Evolutionary conservation across 1,140 invertebrate genomes (phyloP).

Genomic region (Cherax quadricarinatus): DNA sequence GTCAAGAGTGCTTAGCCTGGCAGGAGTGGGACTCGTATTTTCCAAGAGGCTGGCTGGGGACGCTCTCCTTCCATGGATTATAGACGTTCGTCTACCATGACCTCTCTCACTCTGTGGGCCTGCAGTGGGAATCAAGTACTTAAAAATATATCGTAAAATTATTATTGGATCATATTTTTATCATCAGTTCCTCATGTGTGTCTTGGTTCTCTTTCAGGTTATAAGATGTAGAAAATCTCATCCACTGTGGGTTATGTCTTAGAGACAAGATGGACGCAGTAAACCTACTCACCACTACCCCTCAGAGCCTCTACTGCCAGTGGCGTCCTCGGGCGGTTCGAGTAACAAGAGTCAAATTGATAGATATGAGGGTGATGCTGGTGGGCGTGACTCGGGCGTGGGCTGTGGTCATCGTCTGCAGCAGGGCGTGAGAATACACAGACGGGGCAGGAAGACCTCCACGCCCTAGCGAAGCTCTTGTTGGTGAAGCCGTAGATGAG

Average conservation of each 20-base stretch:
- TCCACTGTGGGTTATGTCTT: too few species aligned
- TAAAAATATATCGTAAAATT: too few species aligned
- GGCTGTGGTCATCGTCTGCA: too few species aligned
- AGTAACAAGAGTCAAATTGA: not conserved
- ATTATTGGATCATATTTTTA: too few species aligned
- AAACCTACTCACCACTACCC: not conserved
- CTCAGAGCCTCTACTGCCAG: not conserved
- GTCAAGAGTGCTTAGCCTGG: too few species aligned
- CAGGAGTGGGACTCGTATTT: not conserved
- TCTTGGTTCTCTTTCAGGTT: too few species aligned
- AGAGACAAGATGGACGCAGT: too few species aligned
- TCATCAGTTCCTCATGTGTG: too few species aligned
- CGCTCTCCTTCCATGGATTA: not conserved
- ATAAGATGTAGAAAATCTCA: too few species aligned
- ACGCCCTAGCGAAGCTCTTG: conserved; percentile 14
- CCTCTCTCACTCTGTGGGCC: not conserved
- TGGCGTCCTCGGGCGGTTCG: not conserved
- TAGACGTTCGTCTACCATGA: not conserved
- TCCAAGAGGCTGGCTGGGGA: not conserved
- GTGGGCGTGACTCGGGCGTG: not conserved
- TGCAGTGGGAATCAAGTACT: too few species aligned
- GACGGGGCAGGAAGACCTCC: not conserved
- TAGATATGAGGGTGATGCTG: not conserved
- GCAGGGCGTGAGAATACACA: not conserved
- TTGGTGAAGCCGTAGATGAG: conserved; percentile 33